Percentiles rank a stretch among this genome's conserved stretches.
phyloP scores from a whole-genome alignment of 2,113 vertebrate genomes.

The Tor tambroides region DNA sequence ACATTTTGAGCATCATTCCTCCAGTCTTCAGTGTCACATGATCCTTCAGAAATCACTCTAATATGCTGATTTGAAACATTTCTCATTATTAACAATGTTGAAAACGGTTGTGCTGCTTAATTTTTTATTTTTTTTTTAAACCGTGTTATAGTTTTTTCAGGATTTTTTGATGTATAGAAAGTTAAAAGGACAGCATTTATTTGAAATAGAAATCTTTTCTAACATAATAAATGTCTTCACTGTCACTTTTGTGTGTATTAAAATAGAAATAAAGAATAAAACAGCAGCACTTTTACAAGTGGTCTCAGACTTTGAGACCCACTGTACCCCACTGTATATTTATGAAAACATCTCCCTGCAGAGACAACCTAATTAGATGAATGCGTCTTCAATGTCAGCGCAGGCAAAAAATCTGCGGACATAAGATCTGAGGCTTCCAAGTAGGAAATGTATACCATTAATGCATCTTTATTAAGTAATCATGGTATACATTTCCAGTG shows the following conservation, averaged over 20 bases:
- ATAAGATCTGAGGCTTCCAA: neutral
- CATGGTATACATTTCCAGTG: conserved; percentile 20
- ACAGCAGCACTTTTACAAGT: neutral
- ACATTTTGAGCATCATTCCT: neutral
- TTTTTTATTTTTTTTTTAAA: neutral
- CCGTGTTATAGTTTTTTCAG: too few relatives aligned
- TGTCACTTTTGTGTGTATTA: too few relatives aligned
- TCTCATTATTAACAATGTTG: neutral
- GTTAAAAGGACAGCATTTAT: too few relatives aligned
- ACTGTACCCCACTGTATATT: neutral
- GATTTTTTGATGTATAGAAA: too few relatives aligned
- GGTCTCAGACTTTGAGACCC: neutral
- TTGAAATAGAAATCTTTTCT: neutral
- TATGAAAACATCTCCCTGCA: neutral
- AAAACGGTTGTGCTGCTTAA: neutral
- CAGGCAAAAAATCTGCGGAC: neutral
- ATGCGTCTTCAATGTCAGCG: neutral
- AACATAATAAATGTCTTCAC: too few relatives aligned
- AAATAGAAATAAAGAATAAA: too few relatives aligned
- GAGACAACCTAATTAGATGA: neutral
- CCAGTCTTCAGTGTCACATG: neutral
- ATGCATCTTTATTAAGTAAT: conserved; percentile 43
- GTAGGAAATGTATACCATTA: conserved; percentile 2
- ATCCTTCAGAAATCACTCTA: neutral
- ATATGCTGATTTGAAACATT: neutral